phyloP scores from a whole-genome alignment of 2,113 vertebrate species.

The Calypte anna region DNA sequence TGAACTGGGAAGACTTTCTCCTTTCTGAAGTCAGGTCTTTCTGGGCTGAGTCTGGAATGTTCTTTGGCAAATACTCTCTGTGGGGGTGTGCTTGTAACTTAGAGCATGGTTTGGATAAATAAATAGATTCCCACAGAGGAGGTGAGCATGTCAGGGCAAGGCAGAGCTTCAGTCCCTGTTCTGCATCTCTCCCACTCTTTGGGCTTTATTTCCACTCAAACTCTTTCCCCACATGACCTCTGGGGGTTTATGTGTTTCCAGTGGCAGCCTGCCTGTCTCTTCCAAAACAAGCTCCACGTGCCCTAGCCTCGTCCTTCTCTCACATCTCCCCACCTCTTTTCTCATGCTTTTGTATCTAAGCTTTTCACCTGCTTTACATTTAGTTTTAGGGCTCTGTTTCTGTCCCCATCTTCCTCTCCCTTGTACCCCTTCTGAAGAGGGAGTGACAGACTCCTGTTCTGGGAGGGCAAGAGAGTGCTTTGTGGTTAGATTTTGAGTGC shows the following conservation, averaged over 20 bases:
- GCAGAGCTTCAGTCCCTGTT: background rate
- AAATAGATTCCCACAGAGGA: background rate
- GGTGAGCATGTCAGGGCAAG: background rate
- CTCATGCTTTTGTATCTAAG: background rate
- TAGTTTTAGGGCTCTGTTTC: background rate
- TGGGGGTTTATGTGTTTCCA: background rate
- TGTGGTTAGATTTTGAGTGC: background rate
- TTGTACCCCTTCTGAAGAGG: background rate
- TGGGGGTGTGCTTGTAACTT: background rate
- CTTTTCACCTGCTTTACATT: background rate
- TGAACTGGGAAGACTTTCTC: background rate
- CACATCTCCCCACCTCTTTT: background rate
- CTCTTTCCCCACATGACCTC: background rate
- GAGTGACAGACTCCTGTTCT: background rate
- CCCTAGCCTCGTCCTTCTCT: background rate
- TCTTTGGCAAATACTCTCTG: background rate
- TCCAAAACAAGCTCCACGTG: background rate
- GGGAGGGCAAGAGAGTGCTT: background rate
- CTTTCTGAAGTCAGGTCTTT: background rate
- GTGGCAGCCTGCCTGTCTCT: background rate
- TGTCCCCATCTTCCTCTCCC: background rate
- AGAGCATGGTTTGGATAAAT: background rate
- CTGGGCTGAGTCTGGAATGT: background rate
- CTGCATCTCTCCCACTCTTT: background rate
- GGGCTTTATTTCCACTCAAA: background rate